Evolutionary conservation across 92 coral and sea anemone species (phyloP).

Genomic region (Zoanthus sansibaricus): DNA sequence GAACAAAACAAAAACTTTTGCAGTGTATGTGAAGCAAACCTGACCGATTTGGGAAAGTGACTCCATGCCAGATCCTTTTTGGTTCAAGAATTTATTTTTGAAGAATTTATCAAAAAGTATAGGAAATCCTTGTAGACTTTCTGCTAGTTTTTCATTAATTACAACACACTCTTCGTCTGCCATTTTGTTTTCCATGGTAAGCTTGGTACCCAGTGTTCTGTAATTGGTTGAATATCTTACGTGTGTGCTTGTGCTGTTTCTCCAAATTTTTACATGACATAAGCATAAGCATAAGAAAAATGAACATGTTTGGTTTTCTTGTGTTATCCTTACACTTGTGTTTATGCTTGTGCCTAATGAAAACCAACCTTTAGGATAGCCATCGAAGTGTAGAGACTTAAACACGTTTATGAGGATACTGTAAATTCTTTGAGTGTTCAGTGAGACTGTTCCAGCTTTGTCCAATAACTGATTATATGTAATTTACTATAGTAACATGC

Average conservation of each 20-base stretch:
- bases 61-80: constrained; percentile 39
- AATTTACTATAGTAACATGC: too few species aligned
- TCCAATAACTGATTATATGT: too few species aligned
- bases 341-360: too few species aligned
- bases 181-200: neutral
- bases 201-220: neutral
- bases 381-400: too few species aligned
- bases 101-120: constrained; percentile 21
- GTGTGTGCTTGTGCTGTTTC: neutral
- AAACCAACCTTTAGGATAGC: too few species aligned
- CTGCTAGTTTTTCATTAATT: constrained; percentile 32
- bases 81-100: neutral
- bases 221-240: neutral
- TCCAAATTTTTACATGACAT: too few species aligned
- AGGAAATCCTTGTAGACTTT: constrained; percentile 9
- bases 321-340: too few species aligned
- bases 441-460: too few species aligned
- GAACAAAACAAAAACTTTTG: neutral
- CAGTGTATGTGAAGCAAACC: constrained; percentile 3
- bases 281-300: too few species aligned
- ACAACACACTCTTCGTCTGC: neutral
- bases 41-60: neutral
- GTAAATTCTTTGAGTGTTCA: too few species aligned
- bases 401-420: too few species aligned
- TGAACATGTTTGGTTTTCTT: too few species aligned